Conservation (phyloP, 2,888 invertebrate genomes). For the Acronicta aceris region DNA sequence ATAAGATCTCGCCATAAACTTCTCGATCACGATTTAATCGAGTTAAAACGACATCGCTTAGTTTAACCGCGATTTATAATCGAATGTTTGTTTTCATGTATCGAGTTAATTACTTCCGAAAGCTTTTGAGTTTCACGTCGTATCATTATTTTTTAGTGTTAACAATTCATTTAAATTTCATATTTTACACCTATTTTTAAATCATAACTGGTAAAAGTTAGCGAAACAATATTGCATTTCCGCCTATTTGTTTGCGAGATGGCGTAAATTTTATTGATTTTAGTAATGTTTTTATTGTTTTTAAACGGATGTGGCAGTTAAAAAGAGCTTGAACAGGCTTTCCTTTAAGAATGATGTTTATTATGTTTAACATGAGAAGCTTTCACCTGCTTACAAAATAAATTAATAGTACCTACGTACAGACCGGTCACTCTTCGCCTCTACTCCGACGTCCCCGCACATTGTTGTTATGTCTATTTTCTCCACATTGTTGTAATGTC, state of each 20-base stretch:
- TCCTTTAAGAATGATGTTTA: conserved; percentile 12
- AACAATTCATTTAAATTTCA: conserved; percentile 35
- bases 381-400: conserved; percentile 41
- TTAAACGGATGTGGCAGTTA: conserved; percentile 18
- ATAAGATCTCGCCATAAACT: conserved; percentile 51
- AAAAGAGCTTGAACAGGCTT: conserved; percentile 8
- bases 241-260: conserved; percentile 30
- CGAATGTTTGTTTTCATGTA: conserved; percentile 47
- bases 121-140: conserved; percentile 29
- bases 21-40: conserved; percentile 48
- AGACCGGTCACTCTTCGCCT: no score
- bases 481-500: no score
- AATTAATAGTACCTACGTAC: no score
- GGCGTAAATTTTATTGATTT: conserved; percentile 11
- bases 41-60: conserved; percentile 48
- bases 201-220: conserved; percentile 38
- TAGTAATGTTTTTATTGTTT: conserved; percentile 4
- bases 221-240: conserved; percentile 38
- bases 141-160: conserved; percentile 30
- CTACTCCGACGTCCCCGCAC: no score
- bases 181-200: conserved; percentile 44
- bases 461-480: no score
- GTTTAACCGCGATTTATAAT: conserved; percentile 47
- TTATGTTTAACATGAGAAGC: conserved; percentile 23
- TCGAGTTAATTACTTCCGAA: conserved; percentile 48